A percentile compares a stretch with the other conserved stretches of the same genome.
These are phyloP conservation scores for Drosophila cyrtoloma DNA, from an alignment of 2,888 invertebrate genomes.

Conservation along the genomic window DNA sequence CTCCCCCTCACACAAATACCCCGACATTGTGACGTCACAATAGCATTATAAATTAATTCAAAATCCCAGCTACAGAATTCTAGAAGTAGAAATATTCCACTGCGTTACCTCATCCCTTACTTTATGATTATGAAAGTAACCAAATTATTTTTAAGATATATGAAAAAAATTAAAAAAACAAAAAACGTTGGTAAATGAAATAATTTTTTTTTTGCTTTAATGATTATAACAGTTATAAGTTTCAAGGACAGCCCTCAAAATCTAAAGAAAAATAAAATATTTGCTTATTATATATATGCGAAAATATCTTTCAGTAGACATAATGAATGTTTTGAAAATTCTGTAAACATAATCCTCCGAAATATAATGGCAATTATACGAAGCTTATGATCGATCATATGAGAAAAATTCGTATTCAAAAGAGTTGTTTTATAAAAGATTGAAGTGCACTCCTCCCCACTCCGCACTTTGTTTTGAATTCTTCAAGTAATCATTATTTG, in stretches of 20 bases:
- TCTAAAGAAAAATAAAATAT: background rate
- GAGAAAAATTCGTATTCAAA: background rate
- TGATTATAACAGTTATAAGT: background rate
- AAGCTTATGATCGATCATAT: background rate
- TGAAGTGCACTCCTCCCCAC: background rate
- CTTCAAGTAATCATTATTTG: background rate
- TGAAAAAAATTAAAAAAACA: background rate
- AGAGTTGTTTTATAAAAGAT: background rate
- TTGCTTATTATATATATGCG: background rate
- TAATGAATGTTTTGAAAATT: background rate
- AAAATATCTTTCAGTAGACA: background rate
- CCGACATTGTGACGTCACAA: background rate
- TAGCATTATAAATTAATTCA: background rate
- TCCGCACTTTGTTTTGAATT: background rate
- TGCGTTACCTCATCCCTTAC: background rate
- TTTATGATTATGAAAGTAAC: background rate
- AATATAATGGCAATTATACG: background rate
- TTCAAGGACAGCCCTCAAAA: no score
- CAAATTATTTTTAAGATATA: background rate
- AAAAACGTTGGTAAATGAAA: background rate
- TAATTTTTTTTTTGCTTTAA: background rate
- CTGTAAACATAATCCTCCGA: background rate
- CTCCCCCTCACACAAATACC: no score
- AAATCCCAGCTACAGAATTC: background rate
- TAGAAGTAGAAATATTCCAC: background rate